Evolutionary conservation across 2,113 vertebrate species (phyloP).

Genomic region (Mugil cephalus): DNA sequence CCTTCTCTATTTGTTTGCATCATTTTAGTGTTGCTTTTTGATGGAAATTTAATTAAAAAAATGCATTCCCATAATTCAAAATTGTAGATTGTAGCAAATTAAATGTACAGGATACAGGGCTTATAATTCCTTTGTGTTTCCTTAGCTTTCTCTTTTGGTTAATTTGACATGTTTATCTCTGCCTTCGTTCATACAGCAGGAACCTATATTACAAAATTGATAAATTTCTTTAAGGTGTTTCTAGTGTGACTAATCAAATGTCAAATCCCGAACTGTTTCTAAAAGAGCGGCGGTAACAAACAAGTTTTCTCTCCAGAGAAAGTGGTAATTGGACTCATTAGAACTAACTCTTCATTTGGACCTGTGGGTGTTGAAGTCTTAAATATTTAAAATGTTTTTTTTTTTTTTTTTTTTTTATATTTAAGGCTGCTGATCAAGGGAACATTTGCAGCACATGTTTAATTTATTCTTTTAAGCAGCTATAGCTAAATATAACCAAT

Average conservation of each 20-base stretch:
- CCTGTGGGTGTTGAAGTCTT: conserved; percentile 19
- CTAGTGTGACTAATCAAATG: not conserved
- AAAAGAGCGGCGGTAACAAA: not conserved
- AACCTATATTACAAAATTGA: not conserved
- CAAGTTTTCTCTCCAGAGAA: not conserved
- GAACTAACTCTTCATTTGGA: conserved; percentile 4
- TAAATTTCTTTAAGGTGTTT: not conserved
- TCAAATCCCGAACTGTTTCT: not conserved
- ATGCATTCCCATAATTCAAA: too few species aligned
- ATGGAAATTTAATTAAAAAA: too few species aligned
- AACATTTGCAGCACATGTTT: conserved; percentile 25
- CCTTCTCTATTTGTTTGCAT: not conserved
- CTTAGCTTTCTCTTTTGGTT: too few species aligned
- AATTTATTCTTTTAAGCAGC: conserved; percentile 4
- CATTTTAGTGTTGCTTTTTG: not conserved
- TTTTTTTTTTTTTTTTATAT: not conserved
- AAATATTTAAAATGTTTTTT: conserved; percentile 39
- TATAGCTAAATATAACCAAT: not conserved
- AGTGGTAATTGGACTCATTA: conserved; percentile 6
- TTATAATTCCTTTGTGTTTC: too few species aligned
- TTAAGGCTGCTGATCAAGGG: not conserved
- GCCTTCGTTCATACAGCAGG: not conserved
- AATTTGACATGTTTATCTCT: not conserved
- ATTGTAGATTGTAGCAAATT: too few species aligned
- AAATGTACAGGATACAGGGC: too few species aligned